Conservation (phyloP, 1,140 invertebrate species). For the Saccostrea glomerata region DNA sequence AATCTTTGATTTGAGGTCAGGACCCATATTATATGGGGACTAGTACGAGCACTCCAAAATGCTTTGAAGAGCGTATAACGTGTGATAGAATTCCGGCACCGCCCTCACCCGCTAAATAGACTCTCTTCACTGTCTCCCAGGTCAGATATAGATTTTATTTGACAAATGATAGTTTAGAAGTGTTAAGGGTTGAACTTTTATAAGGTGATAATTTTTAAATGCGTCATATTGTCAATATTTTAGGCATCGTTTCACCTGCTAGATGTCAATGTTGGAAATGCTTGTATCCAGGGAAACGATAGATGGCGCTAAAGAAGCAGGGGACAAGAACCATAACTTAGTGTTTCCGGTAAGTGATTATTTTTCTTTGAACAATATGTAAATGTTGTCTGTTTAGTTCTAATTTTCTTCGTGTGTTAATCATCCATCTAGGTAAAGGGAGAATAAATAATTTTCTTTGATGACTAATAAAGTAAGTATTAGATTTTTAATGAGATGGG, state of each 20-base stretch:
- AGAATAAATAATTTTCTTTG: background rate
- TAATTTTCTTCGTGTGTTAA: background rate
- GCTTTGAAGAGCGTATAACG: background rate
- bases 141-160: constrained; percentile 6
- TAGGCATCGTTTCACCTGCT: background rate
- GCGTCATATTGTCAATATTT: constrained; percentile 34
- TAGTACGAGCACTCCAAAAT: constrained; percentile 23
- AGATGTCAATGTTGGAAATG: background rate
- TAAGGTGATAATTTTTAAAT: constrained; percentile 24
- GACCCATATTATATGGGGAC: background rate
- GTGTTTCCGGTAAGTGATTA: background rate
- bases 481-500: constrained; percentile 15
- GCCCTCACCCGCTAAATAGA: background rate
- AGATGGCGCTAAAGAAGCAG: background rate
- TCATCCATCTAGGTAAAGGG: background rate
- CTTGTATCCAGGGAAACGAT: background rate
- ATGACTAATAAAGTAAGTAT: constrained; percentile 29
- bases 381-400: background rate
- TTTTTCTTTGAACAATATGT: background rate
- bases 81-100: constrained; percentile 4
- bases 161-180: background rate
- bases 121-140: background rate
- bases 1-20: background rate
- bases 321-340: background rate
- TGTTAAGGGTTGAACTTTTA: constrained; percentile 3